Base-by-base conservation (phyloP, 2,797 vertebrate genomes). In the Protonibea diacanthus region DNA sequence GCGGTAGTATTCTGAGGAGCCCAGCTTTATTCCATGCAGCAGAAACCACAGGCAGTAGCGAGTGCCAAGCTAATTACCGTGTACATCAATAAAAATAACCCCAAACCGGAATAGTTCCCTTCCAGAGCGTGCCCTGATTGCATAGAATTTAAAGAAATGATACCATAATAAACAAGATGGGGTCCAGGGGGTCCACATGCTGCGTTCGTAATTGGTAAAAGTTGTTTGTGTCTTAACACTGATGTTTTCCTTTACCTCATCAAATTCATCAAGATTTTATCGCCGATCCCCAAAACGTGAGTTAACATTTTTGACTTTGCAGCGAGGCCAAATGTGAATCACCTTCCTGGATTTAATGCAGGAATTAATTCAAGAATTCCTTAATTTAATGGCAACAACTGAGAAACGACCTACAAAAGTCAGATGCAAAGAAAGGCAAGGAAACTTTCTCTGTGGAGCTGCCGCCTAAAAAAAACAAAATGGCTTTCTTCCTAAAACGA, bases 11-110 rank as follows among this genome's bases (percentile, higher is more conserved):
- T 89, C 79, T 51, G 74, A 78, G 75, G 86, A 94, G 84, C 84
- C 84, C 88, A 60, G 83, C 85, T 90, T 92, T 90, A 86, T 93
- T 93, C 82, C 74, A 85, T 86, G 90, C 86, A 92, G 92, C 82
- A 85, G 84, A 94, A 95, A 95, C 94, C 95, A 91, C 94, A 95
- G 85, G 93, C 92, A 90, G 90, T 86, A 81, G 86, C 76, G 77
- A 85, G 91, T 94, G 93, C 93, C 92, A 91, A 94, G 93, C 92
- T 95, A 95, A 96, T 95, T 94, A 94, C 91, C 83, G 85, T 94
- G 93, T 92, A 93, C 92, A 94, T 94, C 95, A 94, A 95, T 95
- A 95, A 95, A 95, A 95, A 95, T 94, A 94, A 95, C 92, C 93
- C 91, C 90, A 89, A 89, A 91, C 92, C 89, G 84, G 93, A 95